Base-by-base conservation (phyloP, 2,888 invertebrate species). In the Linyphia triangularis region DNA sequence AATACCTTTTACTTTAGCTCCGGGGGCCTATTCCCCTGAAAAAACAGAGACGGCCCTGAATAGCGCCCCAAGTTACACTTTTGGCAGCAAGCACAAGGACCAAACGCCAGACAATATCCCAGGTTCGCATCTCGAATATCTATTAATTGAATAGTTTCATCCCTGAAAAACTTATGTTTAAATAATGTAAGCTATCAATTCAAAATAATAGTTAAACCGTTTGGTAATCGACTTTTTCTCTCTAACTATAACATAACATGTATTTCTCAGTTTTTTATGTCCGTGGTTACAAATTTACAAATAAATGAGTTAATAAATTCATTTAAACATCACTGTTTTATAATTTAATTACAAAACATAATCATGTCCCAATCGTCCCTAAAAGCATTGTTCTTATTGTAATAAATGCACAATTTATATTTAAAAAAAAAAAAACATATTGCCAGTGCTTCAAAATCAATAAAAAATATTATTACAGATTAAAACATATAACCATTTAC, bases 51-150 rank as follows among this genome's bases (percentile, higher is more conserved):
- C 43, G 63, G 40, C 40, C 13, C 24, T 83, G n/a, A 40, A 40
- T 30, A 7, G 7, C 10, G 61, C 83, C 26, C 94, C 95, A 78
- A 95, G 94, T 91, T 96, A 94, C 92, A 95, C 96, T 0, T 95
- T 96, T 92, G 96, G 96, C 24, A 94, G 95, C 90, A 96, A 95
- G 92, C 63, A 72, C 59, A 90, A 90, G 67, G 90, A 90, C 33
- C 77, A 67, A 16, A 90, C 85, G 37, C 82, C 72, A 2, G 90
- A 90, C 40, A 84, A 90, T 43, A 72, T 90, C n/a, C 91, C 91
- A 70, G 91, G 91, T 91, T 89, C 7, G 19, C 6, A 9, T 16
- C 33, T 33, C 4, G 6, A 19, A 10, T 22, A 24, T 63, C 26
- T 22, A 13, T 63, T 61, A 61, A n/a, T 61, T 2, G 10, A 10